Conservation (phyloP, 30 jellyfish, hydroid and myxozoan species). For the Aurelia sp. region DNA sequence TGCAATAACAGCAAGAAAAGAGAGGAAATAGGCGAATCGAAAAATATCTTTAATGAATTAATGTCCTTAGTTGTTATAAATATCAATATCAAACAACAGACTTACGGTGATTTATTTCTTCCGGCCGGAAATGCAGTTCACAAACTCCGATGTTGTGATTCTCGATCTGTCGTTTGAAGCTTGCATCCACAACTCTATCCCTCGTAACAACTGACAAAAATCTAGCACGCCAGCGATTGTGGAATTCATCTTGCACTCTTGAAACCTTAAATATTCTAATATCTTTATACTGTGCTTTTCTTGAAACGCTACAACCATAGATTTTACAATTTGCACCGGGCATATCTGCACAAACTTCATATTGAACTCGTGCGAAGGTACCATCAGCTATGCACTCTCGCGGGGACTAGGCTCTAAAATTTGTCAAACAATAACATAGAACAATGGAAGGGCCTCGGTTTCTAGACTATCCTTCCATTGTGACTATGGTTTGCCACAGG, state of each 20-base stretch:
- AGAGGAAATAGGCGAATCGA: too few species aligned
- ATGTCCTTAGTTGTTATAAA: not conserved
- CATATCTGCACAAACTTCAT: conserved; percentile 8
- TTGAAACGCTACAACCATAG: conserved; percentile 66
- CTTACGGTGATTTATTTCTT: conserved; percentile 50
- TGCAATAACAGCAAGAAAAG: too few species aligned
- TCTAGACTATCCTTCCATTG: conserved; percentile 52
- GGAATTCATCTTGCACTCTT: conserved; percentile 42
- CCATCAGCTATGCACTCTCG: conserved; percentile 41
- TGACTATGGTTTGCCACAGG: conserved; percentile 50
- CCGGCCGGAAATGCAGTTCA: conserved; percentile 64
- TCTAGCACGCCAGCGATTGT: conserved; percentile 48
- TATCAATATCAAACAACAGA: conserved; percentile 8
- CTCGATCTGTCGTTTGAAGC: conserved; percentile 42
- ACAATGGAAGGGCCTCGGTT: conserved; percentile 28
- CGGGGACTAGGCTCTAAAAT: conserved; percentile 55
- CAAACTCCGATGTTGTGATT: conserved; percentile 40
- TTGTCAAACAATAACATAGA: conserved; percentile 22
- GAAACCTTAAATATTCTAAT: conserved; percentile 53
- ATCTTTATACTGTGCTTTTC: conserved; percentile 33
- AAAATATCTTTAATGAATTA: too few species aligned
- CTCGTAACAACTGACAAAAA: conserved; percentile 56
- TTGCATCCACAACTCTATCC: conserved; percentile 54
- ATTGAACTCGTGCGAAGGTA: not conserved
- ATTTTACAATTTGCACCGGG: conserved; percentile 59